phyloP scores from a whole-genome alignment of 2,888 invertebrate genomes.

The Melanargia galathea region DNA sequence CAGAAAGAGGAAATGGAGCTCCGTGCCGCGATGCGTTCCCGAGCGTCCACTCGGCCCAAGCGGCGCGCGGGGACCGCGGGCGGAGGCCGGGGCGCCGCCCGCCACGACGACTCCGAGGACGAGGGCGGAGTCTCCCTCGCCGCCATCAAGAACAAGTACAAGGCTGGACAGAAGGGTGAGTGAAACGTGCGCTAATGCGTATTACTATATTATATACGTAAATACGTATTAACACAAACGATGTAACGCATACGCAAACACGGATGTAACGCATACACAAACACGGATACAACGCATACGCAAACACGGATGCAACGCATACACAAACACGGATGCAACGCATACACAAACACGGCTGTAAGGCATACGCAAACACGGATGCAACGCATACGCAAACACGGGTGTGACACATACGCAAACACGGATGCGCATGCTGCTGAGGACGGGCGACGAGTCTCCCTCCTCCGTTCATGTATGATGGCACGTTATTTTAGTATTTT shows the following conservation, averaged over 20 bases:
- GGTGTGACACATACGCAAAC: not conserved
- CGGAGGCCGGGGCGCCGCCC: conserved; percentile 64
- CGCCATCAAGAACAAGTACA: conserved; percentile 97
- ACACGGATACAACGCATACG: too few relatives aligned
- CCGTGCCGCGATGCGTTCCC: conserved; percentile 90
- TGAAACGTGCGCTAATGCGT: not conserved
- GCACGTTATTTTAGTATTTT: too few relatives aligned
- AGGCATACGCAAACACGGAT: too few relatives aligned
- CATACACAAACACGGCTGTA: too few relatives aligned
- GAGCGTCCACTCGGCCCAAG: conserved; percentile 77
- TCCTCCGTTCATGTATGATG: too few relatives aligned
- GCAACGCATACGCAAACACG: too few relatives aligned
- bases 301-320: too few relatives aligned
- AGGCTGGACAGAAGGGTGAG: conserved; percentile 81
- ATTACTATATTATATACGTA: not conserved
- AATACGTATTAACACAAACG: too few relatives aligned
- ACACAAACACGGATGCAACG: too few relatives aligned
- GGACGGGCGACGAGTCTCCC: too few relatives aligned
- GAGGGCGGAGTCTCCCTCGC: conserved; percentile 95
- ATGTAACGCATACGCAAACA: not conserved
- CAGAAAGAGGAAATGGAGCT: conserved; percentile 99
- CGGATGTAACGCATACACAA: too few relatives aligned
- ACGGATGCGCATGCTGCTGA: not conserved
- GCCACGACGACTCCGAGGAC: conserved; percentile 95
- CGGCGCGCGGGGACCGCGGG: conserved; percentile 62